Evolutionary conservation across 2,113 vertebrate species (phyloP).

Genomic region (Neotragus moschatus): DNA sequence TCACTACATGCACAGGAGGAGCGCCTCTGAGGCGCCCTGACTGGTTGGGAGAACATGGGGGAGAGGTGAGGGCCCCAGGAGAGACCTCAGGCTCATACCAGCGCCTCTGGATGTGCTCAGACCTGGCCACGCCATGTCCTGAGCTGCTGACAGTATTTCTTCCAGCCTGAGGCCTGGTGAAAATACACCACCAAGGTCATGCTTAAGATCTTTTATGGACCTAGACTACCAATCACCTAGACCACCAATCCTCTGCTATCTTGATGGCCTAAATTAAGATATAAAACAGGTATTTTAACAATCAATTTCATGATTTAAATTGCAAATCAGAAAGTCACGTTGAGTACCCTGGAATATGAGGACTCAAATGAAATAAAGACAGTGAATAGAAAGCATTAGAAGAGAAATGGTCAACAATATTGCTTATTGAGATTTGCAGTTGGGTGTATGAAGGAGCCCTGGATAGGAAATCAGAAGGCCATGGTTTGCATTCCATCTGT

Average conservation of each 20-base stretch:
- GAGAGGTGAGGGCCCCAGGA: neutral
- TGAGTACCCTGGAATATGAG: neutral
- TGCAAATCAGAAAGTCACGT: constrained; percentile 1
- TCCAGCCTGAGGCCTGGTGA: neutral
- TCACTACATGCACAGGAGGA: neutral
- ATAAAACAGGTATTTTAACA: neutral
- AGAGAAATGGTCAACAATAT: neutral
- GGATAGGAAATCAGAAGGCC: neutral
- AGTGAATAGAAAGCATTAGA: neutral
- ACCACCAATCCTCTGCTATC: neutral
- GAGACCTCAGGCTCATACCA: accelerated
- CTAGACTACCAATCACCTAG: neutral
- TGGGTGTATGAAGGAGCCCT: neutral
- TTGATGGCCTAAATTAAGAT: neutral
- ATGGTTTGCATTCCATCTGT: neutral
- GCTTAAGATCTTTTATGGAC: neutral
- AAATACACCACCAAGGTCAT: accelerated
- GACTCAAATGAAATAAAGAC: neutral
- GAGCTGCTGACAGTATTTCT: neutral
- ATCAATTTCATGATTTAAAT: neutral
- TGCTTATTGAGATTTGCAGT: neutral
- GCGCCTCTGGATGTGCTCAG: neutral
- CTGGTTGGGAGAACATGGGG: neutral
- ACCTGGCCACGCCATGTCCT: neutral
- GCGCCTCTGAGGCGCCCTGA: neutral